Evolutionary conservation across 2,113 vertebrate genomes (phyloP).

Genomic region (Aplodontia rufa): DNA sequence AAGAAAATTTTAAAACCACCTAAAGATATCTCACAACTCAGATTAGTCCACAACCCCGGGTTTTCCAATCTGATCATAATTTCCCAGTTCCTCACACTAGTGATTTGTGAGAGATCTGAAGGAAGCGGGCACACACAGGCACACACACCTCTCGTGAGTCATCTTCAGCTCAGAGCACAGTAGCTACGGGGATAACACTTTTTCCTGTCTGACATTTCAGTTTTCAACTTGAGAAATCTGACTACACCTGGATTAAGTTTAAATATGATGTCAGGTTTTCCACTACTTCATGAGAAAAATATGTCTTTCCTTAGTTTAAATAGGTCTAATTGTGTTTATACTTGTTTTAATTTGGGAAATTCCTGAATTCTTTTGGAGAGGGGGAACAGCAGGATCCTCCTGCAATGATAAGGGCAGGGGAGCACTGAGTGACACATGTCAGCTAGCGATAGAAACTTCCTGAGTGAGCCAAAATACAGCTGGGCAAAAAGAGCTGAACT

Average conservation of each 20-base stretch:
- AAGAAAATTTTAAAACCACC: slow-evolving; percentile 29
- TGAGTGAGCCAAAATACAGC: not conserved
- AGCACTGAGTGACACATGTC: not conserved
- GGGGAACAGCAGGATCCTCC: not conserved
- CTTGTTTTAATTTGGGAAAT: slow-evolving; percentile 71
- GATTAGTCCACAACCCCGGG: not conserved
- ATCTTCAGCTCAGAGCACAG: slow-evolving; percentile 74
- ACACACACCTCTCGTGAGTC: slow-evolving; percentile 64
- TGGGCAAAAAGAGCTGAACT: not conserved
- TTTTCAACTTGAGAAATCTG: slow-evolving; percentile 80
- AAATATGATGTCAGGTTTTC: slow-evolving; percentile 86
- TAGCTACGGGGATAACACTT: slow-evolving; percentile 73
- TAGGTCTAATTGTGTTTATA: slow-evolving; percentile 78
- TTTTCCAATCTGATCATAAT: slow-evolving; percentile 39
- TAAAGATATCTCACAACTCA: slow-evolving; percentile 27
- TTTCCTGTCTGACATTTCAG: slow-evolving; percentile 71
- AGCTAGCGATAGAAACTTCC: not conserved
- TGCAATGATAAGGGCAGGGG: slow-evolving; percentile 27
- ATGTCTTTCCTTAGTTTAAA: slow-evolving; percentile 79
- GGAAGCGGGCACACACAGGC: not conserved
- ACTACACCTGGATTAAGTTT: slow-evolving; percentile 79
- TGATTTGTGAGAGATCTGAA: slow-evolving; percentile 74
- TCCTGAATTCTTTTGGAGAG: slow-evolving; percentile 52
- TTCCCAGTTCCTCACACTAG: slow-evolving; percentile 69
- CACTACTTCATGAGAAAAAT: slow-evolving; percentile 84